Evolutionary conservation across 1,140 invertebrate species (phyloP).

Genomic region (Aphelenchoides avenae): DNA sequence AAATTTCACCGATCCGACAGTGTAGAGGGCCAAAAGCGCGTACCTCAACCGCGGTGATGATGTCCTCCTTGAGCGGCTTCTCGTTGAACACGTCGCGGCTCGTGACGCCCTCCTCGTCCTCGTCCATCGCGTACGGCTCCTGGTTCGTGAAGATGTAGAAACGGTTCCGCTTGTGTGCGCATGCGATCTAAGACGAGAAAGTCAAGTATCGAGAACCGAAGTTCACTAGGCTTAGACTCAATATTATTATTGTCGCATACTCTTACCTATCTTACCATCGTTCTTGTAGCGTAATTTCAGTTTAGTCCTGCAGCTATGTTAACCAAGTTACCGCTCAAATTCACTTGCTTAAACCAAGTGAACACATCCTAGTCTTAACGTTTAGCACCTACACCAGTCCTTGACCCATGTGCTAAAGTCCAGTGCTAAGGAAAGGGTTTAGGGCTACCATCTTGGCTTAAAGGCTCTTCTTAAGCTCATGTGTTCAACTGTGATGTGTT

Average conservation of each 20-base stretch:
- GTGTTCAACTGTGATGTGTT: too few relatives aligned
- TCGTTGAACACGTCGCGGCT: conserved; percentile 94
- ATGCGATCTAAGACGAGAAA: conserved; percentile 65
- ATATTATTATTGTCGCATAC: too few relatives aligned
- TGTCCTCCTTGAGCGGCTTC: conserved; percentile 96
- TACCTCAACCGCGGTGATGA: conserved; percentile 88
- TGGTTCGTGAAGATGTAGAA: conserved; percentile 83
- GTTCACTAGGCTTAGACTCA: too few relatives aligned
- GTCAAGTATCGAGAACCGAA: not conserved
- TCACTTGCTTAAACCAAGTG: too few relatives aligned
- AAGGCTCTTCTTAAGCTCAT: too few relatives aligned
- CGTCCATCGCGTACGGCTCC: conserved; percentile 57
- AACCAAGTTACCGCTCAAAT: too few relatives aligned
- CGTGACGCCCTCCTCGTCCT: conserved; percentile 74
- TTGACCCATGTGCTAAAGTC: too few relatives aligned
- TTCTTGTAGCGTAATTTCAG: conserved; percentile 1
- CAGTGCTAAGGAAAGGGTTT: too few relatives aligned
- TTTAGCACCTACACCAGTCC: too few relatives aligned
- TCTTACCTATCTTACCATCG: too few relatives aligned
- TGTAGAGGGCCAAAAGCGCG: conserved; percentile 14
- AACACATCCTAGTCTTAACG: too few relatives aligned
- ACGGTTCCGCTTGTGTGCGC: conserved; percentile 89
- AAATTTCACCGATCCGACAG: conserved; percentile 66
- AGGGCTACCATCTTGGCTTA: too few relatives aligned
- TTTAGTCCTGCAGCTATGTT: not conserved